Evolutionary conservation across 2,113 vertebrate genomes (phyloP), one percentile per base, ranked within the genome.

Genomic region (Nesoenas mayeri): DNA sequence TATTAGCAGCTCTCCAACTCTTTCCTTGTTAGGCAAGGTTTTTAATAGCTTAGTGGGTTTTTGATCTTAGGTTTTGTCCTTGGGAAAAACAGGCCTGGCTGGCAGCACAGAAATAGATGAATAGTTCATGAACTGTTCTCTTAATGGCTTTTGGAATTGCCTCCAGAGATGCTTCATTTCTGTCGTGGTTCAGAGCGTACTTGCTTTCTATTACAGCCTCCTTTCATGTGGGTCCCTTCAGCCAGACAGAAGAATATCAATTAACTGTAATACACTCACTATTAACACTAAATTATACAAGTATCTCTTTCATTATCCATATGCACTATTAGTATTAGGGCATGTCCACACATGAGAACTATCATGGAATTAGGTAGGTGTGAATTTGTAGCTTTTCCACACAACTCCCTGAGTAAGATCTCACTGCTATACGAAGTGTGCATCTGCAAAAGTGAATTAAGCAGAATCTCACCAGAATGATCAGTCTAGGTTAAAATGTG

Each of bases 51-150:
- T 29, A 9, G 29, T 25, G 48, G 61, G 58, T 58, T 94, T 94
- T 73, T 78, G 48, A 87, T 91, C 83, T 79, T n/a, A 34, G 54
- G 32, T 69, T 83, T n/a, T 67, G 64, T 79, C 83, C 86, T 72
- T 88, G 83, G 54, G 67, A 92, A 83, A 92, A 82, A 53, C 20
- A 83, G 44, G 54, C 44, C 71, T 92, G 67, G 67, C 86, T 86
- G 64, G 83, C 69, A 92, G 93, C 44, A n/a, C 20, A 79, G 56
- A 83, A 73, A 26, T 19, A n/a, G 58, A 86, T 92, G 79, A 95
- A 69, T 88, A 83, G 86, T 84, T 95, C 72, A 92, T 80, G 80
- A 94, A 92, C 83, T 70, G 72, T 40, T 88, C 69, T 91, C 69
- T 72, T 96, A 92, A 84, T 70, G 72, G 67, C 31, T 40, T 94